phyloP scores from a whole-genome alignment of 1,140 invertebrate genomes.

The Nomia melanderi region DNA sequence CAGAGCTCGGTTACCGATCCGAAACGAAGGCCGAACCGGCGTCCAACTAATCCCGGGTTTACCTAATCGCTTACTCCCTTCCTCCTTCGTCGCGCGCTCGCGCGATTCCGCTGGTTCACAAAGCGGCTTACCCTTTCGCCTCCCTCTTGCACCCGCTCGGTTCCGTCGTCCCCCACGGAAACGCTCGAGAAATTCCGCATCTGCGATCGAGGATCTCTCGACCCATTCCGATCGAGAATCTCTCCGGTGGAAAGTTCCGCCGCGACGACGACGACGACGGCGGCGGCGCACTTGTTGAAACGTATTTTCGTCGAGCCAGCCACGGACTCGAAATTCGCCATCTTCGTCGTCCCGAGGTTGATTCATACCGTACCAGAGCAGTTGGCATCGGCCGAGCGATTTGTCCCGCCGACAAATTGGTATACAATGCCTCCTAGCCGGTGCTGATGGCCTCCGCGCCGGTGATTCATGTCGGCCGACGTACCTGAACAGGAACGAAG shows the following conservation, averaged over 20 bases:
- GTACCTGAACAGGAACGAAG: not conserved
- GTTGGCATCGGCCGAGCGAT: conserved; percentile 31
- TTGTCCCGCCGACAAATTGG: conserved; percentile 9
- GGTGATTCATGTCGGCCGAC: not conserved
- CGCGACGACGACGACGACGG: not conserved
- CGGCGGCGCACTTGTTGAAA: not conserved
- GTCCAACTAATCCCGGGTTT: conserved; percentile 80
- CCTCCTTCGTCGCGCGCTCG: conserved; percentile 54
- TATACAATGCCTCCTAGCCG: not conserved
- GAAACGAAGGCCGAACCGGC: conserved; percentile 67
- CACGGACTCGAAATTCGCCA: conserved; percentile 8
- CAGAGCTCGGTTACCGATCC: conserved; percentile 50
- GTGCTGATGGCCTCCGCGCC: not conserved
- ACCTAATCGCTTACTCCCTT: conserved; percentile 78
- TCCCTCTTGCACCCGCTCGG: conserved; percentile 26
- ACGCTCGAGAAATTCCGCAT: conserved; percentile 48
- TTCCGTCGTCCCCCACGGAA: conserved; percentile 11
- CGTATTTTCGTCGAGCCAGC: conserved; percentile 12
- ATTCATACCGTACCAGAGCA: conserved; percentile 41
- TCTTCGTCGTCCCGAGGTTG: conserved; percentile 15
- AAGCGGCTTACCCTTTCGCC: conserved; percentile 79
- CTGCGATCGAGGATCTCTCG: conserved; percentile 21
- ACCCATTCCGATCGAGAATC: conserved; percentile 31
- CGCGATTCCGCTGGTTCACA: conserved; percentile 74
- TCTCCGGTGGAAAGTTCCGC: not conserved